Evolutionary conservation across 1,140 invertebrate genomes (phyloP), one percentile per base, ranked within the genome.

Genomic region (Pemphigus obesinymphae): DNA sequence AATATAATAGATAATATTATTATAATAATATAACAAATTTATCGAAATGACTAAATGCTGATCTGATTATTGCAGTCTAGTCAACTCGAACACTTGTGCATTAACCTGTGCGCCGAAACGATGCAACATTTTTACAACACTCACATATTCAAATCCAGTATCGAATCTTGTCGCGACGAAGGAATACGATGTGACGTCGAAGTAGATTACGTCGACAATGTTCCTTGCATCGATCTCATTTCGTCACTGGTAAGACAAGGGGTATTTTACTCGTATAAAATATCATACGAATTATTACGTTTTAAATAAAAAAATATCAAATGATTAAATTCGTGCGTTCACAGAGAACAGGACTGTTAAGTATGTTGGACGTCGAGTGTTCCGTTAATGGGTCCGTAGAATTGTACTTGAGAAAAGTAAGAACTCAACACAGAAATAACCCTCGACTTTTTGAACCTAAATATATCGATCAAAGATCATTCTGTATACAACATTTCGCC

Each of bases 71-170:
- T 86, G 13, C 85, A 90, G 89, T 94, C 94, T 0, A 94, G 93
- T 84, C 94, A 96, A 84, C 88, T 98, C 84, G 96, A 97, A 86
- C 96, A 97, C 86, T 88, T 98, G 23, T 98, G 96, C 87, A 96
- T 97, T 84, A 97, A 98, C 88, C 88, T 98, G 61, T 97, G 96
- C 87, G 95, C 96, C 0, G 96, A 98, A 88, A 97, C 96, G 23
- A 97, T 98, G 94, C 96, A 98, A 86, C 96, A 97, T 87, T 97
- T 97, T 87, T 98, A 97, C 89, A 97, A 97, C 86, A 97, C 95
- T 45, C 96, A 97, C 87, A 96, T 97, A 82, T 97, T 98, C 88
- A 97, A 97, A 88, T 95, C 94, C 10, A 95, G 94, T 78, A 95
- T 96, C 82, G 96, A 97, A 87, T 96, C 96, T 58, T 97, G 96